Conservation (phyloP, 2,113 vertebrate genomes). For the Tautogolabrus adspersus region DNA sequence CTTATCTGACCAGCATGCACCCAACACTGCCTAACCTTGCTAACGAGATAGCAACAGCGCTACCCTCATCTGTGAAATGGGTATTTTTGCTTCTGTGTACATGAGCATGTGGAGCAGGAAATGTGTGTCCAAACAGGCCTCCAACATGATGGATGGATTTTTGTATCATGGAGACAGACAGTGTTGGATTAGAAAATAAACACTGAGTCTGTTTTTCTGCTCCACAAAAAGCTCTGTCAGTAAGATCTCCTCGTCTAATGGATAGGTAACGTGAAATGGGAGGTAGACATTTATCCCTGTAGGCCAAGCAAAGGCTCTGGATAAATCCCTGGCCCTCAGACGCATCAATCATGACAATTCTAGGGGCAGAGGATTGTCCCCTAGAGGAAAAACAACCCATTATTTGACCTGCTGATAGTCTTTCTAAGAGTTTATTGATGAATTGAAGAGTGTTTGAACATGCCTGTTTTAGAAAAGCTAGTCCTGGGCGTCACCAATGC, state of each 20-base stretch:
- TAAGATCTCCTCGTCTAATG: constrained; percentile 45
- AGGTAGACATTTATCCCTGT: constrained; percentile 55
- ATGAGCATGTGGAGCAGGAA: constrained; percentile 27
- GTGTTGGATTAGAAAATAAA: constrained; percentile 48
- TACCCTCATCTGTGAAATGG: not conserved
- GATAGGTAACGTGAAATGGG: constrained; percentile 50
- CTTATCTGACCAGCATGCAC: constrained; percentile 44
- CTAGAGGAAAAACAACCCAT: constrained; percentile 50
- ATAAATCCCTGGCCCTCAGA: constrained; percentile 56
- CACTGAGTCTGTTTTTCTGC: constrained; percentile 17
- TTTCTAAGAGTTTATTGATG: constrained; percentile 48
- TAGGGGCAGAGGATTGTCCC: constrained; percentile 46
- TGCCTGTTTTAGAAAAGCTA: constrained; percentile 30
- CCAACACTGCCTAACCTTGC: constrained; percentile 30
- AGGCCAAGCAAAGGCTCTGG: constrained; percentile 42
- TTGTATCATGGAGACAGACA: constrained; percentile 37
- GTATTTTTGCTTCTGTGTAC: constrained; percentile 22
- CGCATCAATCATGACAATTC: constrained; percentile 69
- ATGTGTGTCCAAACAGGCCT: constrained; percentile 2
- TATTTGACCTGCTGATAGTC: constrained; percentile 57
- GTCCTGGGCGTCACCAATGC: constrained; percentile 20
- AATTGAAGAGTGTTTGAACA: constrained; percentile 55
- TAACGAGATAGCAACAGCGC: constrained; percentile 30
- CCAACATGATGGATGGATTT: constrained; percentile 61
- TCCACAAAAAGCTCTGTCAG: constrained; percentile 45